A percentile compares a stretch with the other conserved stretches of the same genome.
Conservation (phyloP, 1,140 invertebrate species). For the Drosophila pruinosa region DNA sequence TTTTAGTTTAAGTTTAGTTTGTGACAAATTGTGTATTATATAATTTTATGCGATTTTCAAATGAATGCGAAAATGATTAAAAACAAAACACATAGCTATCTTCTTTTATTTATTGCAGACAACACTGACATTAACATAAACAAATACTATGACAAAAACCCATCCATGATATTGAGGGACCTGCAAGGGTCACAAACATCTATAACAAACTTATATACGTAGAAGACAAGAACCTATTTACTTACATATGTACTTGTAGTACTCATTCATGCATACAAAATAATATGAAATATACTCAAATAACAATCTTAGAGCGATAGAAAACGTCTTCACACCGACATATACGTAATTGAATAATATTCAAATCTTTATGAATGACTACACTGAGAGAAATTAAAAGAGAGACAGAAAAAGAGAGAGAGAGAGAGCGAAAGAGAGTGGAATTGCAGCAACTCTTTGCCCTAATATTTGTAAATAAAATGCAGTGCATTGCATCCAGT, state of each 20-base stretch:
- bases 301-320: not conserved
- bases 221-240: conserved; percentile 59
- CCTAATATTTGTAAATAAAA: conserved; percentile 60
- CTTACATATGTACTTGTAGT: conserved; percentile 31
- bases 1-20: conserved; percentile 76
- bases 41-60: conserved; percentile 77
- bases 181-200: conserved; percentile 43
- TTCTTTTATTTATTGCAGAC: conserved; percentile 49
- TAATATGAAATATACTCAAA: conserved; percentile 24
- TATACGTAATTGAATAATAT: conserved; percentile 79
- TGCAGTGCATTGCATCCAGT: conserved; percentile 43
- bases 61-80: conserved; percentile 68
- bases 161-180: conserved; percentile 59
- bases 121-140: conserved; percentile 19
- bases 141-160: conserved; percentile 61
- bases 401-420: conserved; percentile 14
- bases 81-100: conserved; percentile 34
- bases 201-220: conserved; percentile 67
- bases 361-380: conserved; percentile 58
- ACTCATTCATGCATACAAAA: conserved; percentile 18
- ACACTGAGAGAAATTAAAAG: conserved; percentile 20
- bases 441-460: conserved; percentile 40
- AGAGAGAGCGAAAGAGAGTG: not conserved
- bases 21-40: conserved; percentile 79
- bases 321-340: conserved; percentile 45